phyloP scores from a whole-genome alignment of 2,113 vertebrate species.

The Ophiodon elongatus region DNA sequence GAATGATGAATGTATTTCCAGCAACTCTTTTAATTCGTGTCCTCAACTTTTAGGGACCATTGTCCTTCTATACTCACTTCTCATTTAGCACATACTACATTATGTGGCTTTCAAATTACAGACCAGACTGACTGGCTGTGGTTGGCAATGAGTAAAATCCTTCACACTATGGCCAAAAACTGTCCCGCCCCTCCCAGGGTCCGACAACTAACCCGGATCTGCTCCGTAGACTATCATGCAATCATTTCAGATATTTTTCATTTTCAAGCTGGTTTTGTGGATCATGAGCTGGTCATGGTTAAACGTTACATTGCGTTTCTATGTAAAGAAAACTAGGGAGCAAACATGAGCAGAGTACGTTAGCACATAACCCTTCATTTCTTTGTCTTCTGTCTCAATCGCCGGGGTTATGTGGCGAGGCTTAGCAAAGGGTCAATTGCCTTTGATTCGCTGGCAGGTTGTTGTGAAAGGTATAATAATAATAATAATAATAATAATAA shows the following conservation, averaged over 20 bases:
- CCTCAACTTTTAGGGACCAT: background rate
- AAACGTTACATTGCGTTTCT: background rate
- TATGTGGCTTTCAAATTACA: background rate
- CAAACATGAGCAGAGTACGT: background rate
- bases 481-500: too few relatives aligned
- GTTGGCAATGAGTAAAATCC: background rate
- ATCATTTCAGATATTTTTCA: background rate
- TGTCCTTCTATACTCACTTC: background rate
- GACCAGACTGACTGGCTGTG: background rate
- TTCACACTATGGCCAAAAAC: background rate
- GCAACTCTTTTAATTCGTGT: background rate
- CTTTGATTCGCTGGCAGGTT: background rate
- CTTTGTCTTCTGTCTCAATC: background rate
- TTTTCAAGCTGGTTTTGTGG: background rate
- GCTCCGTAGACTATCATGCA: background rate
- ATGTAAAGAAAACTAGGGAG: background rate
- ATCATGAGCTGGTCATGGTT: background rate
- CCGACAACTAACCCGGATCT: too few relatives aligned
- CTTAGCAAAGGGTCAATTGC: background rate
- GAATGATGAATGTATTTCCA: conserved; percentile 6
- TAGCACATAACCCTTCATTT: background rate
- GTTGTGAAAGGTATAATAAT: background rate
- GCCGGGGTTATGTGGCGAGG: background rate
- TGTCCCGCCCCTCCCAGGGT: too few relatives aligned
- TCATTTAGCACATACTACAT: background rate